Percentiles rank a stretch among this genome's conserved stretches.
These are phyloP conservation scores for Scortum barcoo DNA, from an alignment of 2,113 vertebrate species.

Conservation along the genomic window DNA sequence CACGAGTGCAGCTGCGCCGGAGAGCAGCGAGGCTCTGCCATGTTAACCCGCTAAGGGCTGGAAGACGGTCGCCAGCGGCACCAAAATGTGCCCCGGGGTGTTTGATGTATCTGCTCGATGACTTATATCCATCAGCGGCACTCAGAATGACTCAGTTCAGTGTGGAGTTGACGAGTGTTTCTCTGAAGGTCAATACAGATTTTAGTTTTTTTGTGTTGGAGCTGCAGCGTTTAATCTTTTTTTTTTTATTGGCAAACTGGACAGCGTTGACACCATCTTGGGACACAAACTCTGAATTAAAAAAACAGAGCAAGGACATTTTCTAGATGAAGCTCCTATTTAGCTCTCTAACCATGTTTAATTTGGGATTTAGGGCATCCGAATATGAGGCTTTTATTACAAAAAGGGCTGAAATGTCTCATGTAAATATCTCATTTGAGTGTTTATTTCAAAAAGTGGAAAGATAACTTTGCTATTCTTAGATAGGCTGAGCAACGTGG, in stretches of 20 bases:
- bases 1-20: constrained; percentile 91
- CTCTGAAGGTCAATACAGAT: background rate
- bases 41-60: constrained; percentile 86
- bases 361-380: background rate
- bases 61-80: constrained; percentile 17
- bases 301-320: background rate
- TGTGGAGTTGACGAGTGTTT: background rate
- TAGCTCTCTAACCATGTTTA: background rate
- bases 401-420: background rate
- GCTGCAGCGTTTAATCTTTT: background rate
- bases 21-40: constrained; percentile 69
- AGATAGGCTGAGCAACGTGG: background rate
- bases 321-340: background rate
- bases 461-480: background rate
- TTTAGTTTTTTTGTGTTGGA: background rate
- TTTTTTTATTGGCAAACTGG: no score
- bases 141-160: background rate
- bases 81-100: constrained; percentile 2
- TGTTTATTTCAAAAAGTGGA: background rate
- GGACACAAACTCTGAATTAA: background rate
- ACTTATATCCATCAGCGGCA: constrained; percentile 19
- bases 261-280: background rate
- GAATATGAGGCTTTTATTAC: background rate
- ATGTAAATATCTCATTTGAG: background rate
- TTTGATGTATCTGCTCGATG: constrained; percentile 13